These are phyloP conservation scores for Campoletis sonorensis DNA, from an alignment of 1,140 invertebrate genomes.

Conservation along the genomic window DNA sequence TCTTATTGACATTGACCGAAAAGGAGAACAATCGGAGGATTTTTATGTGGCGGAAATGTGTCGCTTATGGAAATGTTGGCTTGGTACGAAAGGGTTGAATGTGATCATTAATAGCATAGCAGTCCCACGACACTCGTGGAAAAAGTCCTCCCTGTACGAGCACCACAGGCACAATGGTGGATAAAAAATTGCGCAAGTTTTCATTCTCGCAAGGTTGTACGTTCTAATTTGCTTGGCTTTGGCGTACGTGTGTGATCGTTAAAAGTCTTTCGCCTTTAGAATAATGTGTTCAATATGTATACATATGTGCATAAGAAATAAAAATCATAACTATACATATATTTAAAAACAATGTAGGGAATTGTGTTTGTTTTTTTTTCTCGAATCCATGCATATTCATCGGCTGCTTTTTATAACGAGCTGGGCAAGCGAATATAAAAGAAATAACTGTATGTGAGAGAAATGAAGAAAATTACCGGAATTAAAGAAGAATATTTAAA, in stretches of 20 bases:
- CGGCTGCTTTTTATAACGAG: constrained; percentile 55
- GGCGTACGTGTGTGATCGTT: constrained; percentile 55
- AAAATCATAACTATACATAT: too few species aligned
- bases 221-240: constrained; percentile 59
- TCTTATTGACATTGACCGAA: background rate
- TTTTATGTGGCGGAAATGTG: constrained; percentile 31
- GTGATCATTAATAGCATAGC: background rate
- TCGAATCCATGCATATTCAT: constrained; percentile 60
- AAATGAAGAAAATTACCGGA: background rate
- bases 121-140: background rate
- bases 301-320: background rate
- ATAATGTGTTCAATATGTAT: background rate
- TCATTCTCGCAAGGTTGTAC: constrained; percentile 54
- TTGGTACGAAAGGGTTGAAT: background rate
- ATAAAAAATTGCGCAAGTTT: constrained; percentile 61
- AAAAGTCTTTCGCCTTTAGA: constrained; percentile 49
- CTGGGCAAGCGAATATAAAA: constrained; percentile 7
- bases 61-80: constrained; percentile 29
- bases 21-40: background rate
- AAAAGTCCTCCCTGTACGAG: background rate
- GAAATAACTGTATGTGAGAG: background rate
- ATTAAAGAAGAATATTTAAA: background rate
- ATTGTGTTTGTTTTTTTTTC: background rate
- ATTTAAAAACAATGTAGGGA: too few species aligned
- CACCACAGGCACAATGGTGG: background rate